Percentiles rank a stretch among this genome's conserved stretches.
Evolutionary conservation across 2,888 invertebrate species (phyloP).

Genomic region (Liopterus haemorrhoidalis): DNA sequence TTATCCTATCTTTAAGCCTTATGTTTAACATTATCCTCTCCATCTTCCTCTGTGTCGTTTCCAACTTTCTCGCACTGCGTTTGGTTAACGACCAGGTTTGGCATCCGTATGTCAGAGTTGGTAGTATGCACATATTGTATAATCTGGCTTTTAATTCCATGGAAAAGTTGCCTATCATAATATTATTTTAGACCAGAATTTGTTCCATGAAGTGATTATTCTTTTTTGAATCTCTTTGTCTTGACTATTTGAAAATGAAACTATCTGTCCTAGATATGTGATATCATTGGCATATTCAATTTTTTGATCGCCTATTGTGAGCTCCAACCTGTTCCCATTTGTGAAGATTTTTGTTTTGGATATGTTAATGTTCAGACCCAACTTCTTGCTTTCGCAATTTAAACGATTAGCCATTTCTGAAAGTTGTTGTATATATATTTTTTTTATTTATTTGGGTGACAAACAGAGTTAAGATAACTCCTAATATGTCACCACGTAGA

Average conservation of each 20-base stretch:
- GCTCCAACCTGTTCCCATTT: no score
- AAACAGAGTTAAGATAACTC: no score
- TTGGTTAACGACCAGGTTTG: conserved; percentile 3
- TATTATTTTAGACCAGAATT: no score
- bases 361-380: no score
- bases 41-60: background rate
- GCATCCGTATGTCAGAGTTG: conserved; percentile 3
- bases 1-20: conserved; percentile 8
- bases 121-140: background rate
- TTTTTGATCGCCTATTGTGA: no score
- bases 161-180: background rate
- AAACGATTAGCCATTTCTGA: no score
- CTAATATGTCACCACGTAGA: no score
- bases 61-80: no score
- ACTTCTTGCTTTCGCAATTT: no score
- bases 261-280: conserved; percentile 4
- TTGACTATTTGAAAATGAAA: background rate
- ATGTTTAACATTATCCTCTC: conserved; percentile 9
- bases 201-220: background rate
- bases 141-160: background rate
- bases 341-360: no score
- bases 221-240: background rate
- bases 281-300: background rate
- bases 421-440: no score
- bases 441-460: no score